Evolutionary conservation across 2,797 vertebrate genomes (phyloP).

Genomic region (Benthosema pterotum): DNA sequence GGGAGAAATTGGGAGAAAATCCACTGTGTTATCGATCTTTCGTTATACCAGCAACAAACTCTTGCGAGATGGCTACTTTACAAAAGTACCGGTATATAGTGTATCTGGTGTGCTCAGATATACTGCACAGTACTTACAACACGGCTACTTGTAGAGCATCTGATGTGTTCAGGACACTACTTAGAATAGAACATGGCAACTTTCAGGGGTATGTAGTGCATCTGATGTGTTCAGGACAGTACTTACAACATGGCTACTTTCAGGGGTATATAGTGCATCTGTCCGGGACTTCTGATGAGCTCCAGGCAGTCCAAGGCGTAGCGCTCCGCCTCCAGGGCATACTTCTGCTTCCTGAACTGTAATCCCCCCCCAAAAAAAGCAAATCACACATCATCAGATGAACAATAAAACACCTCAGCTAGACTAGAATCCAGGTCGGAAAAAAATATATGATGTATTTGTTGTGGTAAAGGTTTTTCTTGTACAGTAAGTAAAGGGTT

Average conservation of each 20-base stretch:
- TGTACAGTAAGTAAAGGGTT: too few relatives aligned
- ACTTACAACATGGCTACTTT: constrained; percentile 93
- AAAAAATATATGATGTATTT: too few relatives aligned
- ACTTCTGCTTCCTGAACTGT: constrained; percentile 96
- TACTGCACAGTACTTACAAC: constrained; percentile 77
- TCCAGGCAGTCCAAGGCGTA: constrained; percentile 91
- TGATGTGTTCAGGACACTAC: constrained; percentile 64
- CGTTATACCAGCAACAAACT: too few relatives aligned
- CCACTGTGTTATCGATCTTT: too few relatives aligned
- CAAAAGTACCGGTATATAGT: constrained; percentile 92
- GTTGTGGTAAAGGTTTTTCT: too few relatives aligned
- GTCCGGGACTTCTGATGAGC: constrained; percentile 91
- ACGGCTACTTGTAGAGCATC: constrained; percentile 96
- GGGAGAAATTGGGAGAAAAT: too few relatives aligned
- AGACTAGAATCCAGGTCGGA: too few relatives aligned
- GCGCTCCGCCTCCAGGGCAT: constrained; percentile 88
- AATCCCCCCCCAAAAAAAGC: too few relatives aligned
- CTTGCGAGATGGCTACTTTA: constrained; percentile 61
- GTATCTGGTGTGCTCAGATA: constrained; percentile 84
- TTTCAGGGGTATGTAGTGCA: constrained; percentile 94
- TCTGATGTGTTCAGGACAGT: constrained; percentile 68
- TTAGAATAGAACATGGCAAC: constrained; percentile 92
- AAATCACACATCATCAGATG: background rate
- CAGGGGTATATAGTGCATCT: constrained; percentile 94
- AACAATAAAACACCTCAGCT: too few relatives aligned